Base-by-base conservation (phyloP, 2,888 invertebrate species). In the Rhogogaster chlorosoma region DNA sequence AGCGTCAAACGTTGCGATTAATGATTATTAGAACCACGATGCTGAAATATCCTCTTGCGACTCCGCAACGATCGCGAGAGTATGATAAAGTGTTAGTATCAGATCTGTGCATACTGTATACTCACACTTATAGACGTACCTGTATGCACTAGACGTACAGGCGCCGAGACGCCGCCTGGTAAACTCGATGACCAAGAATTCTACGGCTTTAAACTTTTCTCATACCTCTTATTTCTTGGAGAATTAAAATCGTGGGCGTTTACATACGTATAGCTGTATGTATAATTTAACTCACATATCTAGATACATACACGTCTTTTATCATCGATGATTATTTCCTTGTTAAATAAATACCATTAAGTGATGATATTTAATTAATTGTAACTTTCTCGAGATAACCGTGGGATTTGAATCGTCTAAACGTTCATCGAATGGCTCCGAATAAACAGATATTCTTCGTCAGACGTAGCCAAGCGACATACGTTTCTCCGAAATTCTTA, bases 161-260 rank as follows among this genome's bases (percentile, higher is more conserved):
- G 73, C 73, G 73, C 73, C 73, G 42, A 73, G 73, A 73, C 42
- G 42, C 73, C 26, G 73, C 42, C 42, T n/a, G n/a, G 38, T 29
- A 18, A n/a, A 61, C 61, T 61, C 70, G 70, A 71, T 71, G 70
- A 71, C 70, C 29, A 61, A 71, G 36, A 67, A 67, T 67, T 67
- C 67, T 67, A 38, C 70, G 38, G 12, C 22, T 38, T 36, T 38
- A 42, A 26, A 38, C 9, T 15, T 6, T 22, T 3, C 9, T 12
- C 73, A n/a, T 42, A 73, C 73, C 73, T 73, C 42, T 61, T 73
- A 38, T 42, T 73, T 42, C 38, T 22, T 15, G 38, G 26, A 26
- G 38, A 42, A 73, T 12, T 32, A 73, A 38, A 73, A 42, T 73
- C 73, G 73, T 73, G 42, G 73, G 73, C 73, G 42, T 73, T 42